Percentiles rank a stretch among this genome's conserved stretches.
Evolutionary conservation across 2,113 vertebrate genomes (phyloP).

Genomic region (Chrysemys picta): DNA sequence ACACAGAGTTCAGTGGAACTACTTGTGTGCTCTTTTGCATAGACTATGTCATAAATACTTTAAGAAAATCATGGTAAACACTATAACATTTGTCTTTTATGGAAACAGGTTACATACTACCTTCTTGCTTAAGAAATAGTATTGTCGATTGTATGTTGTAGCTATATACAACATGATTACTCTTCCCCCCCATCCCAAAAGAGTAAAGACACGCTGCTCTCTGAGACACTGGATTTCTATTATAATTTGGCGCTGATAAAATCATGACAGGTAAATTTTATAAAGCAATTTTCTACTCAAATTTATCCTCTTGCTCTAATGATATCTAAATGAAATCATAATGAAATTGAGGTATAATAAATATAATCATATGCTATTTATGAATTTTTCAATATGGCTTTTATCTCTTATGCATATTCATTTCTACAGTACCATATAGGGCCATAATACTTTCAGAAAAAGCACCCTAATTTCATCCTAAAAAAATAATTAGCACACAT

Average conservation of each 20-base stretch:
- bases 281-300: neutral
- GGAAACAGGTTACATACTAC: neutral
- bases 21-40: neutral
- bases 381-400: neutral
- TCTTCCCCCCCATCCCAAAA: slow-evolving; percentile 12
- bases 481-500: neutral
- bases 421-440: neutral
- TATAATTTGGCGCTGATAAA: slow-evolving; percentile 27
- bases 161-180: neutral
- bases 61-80: neutral
- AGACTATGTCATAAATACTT: neutral
- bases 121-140: neutral
- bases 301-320: neutral
- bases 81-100: neutral
- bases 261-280: neutral
- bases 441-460: neutral
- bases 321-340: neutral
- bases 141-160: neutral
- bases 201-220: slow-evolving; percentile 32
- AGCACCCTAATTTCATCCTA: neutral
- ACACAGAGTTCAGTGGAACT: neutral
- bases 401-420: neutral
- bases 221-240: neutral
- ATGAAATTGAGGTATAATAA: neutral
- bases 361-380: neutral